These are phyloP conservation scores for Columbina picui DNA, from an alignment of 2,113 vertebrate species.

Conservation along the genomic window DNA sequence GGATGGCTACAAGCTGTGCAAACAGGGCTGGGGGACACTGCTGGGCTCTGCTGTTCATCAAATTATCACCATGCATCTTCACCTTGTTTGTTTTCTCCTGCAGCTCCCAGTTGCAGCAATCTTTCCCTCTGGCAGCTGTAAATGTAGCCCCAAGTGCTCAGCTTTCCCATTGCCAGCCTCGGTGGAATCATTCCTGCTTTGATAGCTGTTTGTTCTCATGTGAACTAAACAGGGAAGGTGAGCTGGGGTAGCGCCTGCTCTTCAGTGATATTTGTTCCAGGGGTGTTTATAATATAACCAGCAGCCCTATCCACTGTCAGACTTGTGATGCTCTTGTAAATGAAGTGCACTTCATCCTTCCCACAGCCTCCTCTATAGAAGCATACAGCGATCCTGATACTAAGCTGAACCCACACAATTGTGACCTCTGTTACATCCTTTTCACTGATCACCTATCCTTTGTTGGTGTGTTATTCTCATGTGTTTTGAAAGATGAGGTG, in stretches of 20 bases:
- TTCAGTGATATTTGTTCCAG: not conserved
- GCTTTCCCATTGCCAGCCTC: not conserved
- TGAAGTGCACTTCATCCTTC: not conserved
- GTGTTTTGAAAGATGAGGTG: not conserved
- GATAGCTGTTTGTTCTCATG: not conserved
- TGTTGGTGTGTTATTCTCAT: not conserved
- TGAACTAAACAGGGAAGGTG: not conserved
- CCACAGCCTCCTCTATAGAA: not conserved
- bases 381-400: fast-evolving
- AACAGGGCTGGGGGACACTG: not conserved
- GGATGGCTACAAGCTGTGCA: not conserved
- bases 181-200: not conserved
- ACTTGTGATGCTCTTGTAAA: fast-evolving
- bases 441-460: not conserved
- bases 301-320: fast-evolving
- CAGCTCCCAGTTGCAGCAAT: not conserved
- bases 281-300: not conserved
- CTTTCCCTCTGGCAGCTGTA: not conserved
- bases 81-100: not conserved
- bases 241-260: not conserved
- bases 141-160: not conserved
- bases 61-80: fast-evolving
- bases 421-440: not conserved
- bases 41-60: not conserved
- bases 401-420: not conserved